Evolutionary conservation across 2,888 invertebrate genomes (phyloP), one percentile per base, ranked within the genome.

Genomic region (Acanthosepion lycidas): DNA sequence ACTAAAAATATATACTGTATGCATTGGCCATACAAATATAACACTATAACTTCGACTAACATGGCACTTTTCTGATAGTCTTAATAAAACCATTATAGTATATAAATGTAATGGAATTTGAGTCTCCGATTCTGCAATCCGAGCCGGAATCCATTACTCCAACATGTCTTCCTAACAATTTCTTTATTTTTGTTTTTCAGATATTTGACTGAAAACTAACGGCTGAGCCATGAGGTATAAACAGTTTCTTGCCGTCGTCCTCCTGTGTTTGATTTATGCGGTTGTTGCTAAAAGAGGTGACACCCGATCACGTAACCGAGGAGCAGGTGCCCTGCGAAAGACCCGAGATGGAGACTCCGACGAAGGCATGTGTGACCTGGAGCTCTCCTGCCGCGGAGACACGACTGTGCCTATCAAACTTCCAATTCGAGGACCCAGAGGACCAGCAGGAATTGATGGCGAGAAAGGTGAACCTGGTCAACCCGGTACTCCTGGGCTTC

Each of bases 401-500:
- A 55, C 94, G 20, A 94, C 94, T 20, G 94, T 94, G 59, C 94
- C 94, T n/a, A 64, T 94, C 42, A 94, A 94, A 55, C 94, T 94
- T n/a, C 94, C 94, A 23, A 94, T 94, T 48, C 51, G 64, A 33
- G 94, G 94, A 94, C 94, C 94, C 33, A 53, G 94, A 4, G 94
- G 94, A 94, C 94, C 94, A 15, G 94, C 94, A 55, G 94, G 94
- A 55, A 26, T 48, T 42, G 59, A 55, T 94, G 94, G 94, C 48
- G 94, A 94, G 55, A 94, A 94, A 94, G 94, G 94, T n/a, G 94
- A 94, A 64, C 94, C 94, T 94, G 94, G 94, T 94, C 42, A 53
- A 48, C 55, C 94, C 55, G 94, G 94, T n/a, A 59, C 59, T n/a
- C 94, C 94, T 59, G 94, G 94, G 64, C 64, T 94, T 42, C 94